Conservation (phyloP, 2,797 vertebrate genomes). For the Malacoctenus gilli region DNA sequence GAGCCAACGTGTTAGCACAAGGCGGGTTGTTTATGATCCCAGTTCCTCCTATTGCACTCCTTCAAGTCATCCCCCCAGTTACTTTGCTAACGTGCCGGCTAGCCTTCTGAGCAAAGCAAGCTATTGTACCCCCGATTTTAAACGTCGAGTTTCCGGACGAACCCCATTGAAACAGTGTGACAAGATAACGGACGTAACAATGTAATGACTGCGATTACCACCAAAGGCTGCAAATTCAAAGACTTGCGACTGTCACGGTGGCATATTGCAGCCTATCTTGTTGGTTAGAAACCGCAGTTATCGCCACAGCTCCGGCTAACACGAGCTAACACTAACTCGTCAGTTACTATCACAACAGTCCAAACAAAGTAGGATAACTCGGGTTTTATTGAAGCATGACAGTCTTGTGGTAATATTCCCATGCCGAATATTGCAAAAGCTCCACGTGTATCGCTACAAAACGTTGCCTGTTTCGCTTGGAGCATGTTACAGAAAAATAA, state of each 20-base stretch:
- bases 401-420: accelerated
- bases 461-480: accelerated
- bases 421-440: not conserved
- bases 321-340: not conserved
- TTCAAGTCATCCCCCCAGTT: too few relatives aligned
- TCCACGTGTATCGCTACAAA: accelerated
- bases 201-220: not conserved
- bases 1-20: not conserved
- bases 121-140: not conserved
- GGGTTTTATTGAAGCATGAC: not conserved
- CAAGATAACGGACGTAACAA: not conserved
- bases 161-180: not conserved
- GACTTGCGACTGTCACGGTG: too few relatives aligned
- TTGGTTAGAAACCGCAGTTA: too few relatives aligned
- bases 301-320: not conserved
- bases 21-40: too few relatives aligned
- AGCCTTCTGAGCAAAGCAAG: constrained; percentile 8
- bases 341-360: not conserved
- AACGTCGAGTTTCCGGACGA: not conserved
- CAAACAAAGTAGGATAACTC: constrained; percentile 7
- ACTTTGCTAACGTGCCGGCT: not conserved
- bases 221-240: too few relatives aligned
- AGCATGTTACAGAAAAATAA: not conserved
- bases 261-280: too few relatives aligned
- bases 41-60: not conserved